Conservation (phyloP, 2,888 invertebrate species). For the Ferdinandea cuprea region DNA sequence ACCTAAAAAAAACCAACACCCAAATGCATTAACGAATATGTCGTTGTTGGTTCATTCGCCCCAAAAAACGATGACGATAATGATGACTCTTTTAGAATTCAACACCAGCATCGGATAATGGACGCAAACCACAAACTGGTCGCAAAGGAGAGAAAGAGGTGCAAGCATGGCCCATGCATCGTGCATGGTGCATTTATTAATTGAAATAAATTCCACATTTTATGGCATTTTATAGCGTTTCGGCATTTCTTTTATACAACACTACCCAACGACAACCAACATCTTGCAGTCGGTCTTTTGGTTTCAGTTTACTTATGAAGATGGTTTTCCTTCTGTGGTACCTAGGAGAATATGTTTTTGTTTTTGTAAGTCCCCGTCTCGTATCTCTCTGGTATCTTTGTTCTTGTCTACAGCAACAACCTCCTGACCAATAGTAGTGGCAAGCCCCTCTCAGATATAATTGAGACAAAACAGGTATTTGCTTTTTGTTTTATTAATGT, state of each 20-base stretch:
- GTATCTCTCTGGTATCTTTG: slow-evolving; percentile 51
- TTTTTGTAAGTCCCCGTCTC: not conserved
- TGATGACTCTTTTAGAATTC: slow-evolving; percentile 74
- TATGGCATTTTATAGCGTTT: slow-evolving; percentile 45
- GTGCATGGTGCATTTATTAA: slow-evolving; percentile 74
- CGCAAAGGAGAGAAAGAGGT: slow-evolving; percentile 20
- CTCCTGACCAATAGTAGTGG: slow-evolving; percentile 55
- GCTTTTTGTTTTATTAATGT: slow-evolving; percentile 69
- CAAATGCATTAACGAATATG: slow-evolving; percentile 69
- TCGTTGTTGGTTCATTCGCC: slow-evolving; percentile 67
- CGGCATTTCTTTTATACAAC: slow-evolving; percentile 70
- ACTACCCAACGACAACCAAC: slow-evolving; percentile 11
- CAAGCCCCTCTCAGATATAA: slow-evolving; percentile 54
- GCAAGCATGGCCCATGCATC: slow-evolving; percentile 54
- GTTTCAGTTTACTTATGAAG: slow-evolving; percentile 3
- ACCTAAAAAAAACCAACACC: slow-evolving; percentile 45
- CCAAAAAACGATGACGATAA: slow-evolving; percentile 53
- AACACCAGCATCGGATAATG: slow-evolving; percentile 53
- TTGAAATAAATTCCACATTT: slow-evolving; percentile 75
- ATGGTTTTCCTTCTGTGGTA: slow-evolving; percentile 12
- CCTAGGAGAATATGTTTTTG: not conserved
- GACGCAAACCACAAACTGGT: slow-evolving; percentile 5
- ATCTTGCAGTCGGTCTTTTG: slow-evolving; percentile 11
- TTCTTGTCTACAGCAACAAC: slow-evolving; percentile 25
- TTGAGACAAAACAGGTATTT: slow-evolving; percentile 74